Conservation (phyloP, 2,113 vertebrate species). For the Chascanopsetta lugubris region DNA sequence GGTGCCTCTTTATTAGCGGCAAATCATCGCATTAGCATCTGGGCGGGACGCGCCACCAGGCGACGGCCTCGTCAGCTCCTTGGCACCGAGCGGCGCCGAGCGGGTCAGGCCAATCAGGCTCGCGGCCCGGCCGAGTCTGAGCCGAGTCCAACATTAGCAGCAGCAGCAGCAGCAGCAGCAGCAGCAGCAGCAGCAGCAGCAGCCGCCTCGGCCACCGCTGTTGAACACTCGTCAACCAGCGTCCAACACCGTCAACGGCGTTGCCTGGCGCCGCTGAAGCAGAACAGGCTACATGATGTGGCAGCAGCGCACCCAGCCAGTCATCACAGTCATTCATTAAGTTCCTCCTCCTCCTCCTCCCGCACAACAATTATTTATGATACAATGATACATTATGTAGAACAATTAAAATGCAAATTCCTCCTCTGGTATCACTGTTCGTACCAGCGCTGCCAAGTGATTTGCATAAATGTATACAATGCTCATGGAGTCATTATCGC, state of each 20-base stretch:
- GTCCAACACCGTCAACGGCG: conserved; percentile 31
- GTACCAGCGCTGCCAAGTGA: background rate
- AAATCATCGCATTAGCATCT: conserved; percentile 65
- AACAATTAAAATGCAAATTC: conserved; percentile 66
- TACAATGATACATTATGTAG: conserved; percentile 15
- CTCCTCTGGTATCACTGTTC: conserved; percentile 1
- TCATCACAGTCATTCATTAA: conserved; percentile 59
- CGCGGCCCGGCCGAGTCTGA: conserved; percentile 59
- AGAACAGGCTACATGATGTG: conserved; percentile 46
- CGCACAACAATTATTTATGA: conserved; percentile 30
- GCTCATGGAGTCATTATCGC: background rate
- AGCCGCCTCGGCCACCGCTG: conserved; percentile 56
- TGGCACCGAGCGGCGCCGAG: conserved; percentile 47
- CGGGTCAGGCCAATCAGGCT: conserved; percentile 64
- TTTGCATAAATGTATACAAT: background rate
- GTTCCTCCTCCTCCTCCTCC: conserved; percentile 28
- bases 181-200: no score
- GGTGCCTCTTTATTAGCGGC: conserved; percentile 64
- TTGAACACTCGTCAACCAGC: conserved; percentile 43
- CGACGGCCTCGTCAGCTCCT: conserved; percentile 56
- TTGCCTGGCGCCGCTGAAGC: conserved; percentile 28
- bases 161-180: no score
- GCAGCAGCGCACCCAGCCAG: conserved; percentile 25
- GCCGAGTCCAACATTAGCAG: conserved; percentile 34
- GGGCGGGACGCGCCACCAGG: conserved; percentile 55